Evolutionary conservation across 2,797 vertebrate genomes (phyloP).

Genomic region (Siniperca obscura): DNA sequence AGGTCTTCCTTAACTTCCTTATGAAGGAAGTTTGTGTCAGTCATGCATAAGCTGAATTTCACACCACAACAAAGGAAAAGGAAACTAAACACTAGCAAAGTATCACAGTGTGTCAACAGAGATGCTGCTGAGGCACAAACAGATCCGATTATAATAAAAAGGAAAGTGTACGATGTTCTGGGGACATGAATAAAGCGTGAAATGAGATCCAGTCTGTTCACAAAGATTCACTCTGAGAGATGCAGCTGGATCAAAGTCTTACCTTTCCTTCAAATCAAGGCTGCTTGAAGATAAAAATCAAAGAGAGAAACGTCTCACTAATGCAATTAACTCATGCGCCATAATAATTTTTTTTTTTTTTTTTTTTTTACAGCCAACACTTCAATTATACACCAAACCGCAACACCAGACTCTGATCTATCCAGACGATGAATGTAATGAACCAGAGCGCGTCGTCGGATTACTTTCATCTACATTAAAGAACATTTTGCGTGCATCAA

Average conservation of each 20-base stretch:
- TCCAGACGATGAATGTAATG: background rate
- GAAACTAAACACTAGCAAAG: background rate
- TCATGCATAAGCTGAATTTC: background rate
- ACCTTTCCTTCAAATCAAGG: slow-evolving; percentile 94
- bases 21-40: background rate
- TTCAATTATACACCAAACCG: background rate
- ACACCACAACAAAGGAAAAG: background rate
- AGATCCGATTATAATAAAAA: background rate
- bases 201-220: slow-evolving; percentile 2
- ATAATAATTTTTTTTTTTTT: background rate
- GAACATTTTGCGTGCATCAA: background rate
- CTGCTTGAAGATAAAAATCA: slow-evolving; percentile 88
- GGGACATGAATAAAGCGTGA: background rate
- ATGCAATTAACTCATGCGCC: slow-evolving; percentile 66
- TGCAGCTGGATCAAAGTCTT: slow-evolving; percentile 77
- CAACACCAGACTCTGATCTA: background rate
- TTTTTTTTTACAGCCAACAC: background rate
- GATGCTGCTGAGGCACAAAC: background rate
- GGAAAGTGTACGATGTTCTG: background rate
- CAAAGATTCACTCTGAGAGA: background rate
- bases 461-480: background rate
- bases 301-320: slow-evolving; percentile 43
- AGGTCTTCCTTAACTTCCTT: background rate
- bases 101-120: background rate
- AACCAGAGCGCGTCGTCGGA: background rate